Conservation (phyloP, 2,888 invertebrate species). For the Dastarcus helophoroides region DNA sequence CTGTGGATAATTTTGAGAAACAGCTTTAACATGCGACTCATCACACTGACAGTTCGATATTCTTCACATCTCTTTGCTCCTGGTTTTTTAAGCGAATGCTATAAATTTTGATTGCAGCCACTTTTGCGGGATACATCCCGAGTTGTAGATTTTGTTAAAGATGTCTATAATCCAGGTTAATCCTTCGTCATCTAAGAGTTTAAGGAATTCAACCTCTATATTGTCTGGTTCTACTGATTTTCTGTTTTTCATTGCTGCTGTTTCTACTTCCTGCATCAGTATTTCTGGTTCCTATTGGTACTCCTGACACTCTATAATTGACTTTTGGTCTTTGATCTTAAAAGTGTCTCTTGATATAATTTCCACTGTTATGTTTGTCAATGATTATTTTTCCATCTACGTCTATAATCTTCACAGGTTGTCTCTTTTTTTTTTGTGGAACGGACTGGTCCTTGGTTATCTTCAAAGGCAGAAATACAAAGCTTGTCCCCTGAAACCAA, state of each 20-base stretch:
- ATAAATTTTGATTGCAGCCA: slow-evolving; percentile 2
- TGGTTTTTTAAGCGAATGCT: neutral
- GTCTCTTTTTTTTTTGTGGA: no score
- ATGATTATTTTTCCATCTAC: no score
- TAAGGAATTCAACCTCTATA: neutral
- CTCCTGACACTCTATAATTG: no score
- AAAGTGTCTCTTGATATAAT: no score
- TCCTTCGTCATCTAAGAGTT: neutral
- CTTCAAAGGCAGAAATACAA: no score
- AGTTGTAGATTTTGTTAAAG: slow-evolving; percentile 2
- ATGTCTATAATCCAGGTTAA: neutral
- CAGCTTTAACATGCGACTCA: slow-evolving; percentile 1
- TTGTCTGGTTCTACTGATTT: slow-evolving; percentile 1
- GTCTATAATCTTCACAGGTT: no score
- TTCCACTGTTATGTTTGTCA: no score
- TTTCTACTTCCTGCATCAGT: neutral
- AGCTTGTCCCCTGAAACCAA: no score
- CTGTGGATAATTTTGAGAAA: slow-evolving; percentile 2
- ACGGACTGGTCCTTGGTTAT: no score
- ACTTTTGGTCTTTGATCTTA: no score
- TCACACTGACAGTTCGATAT: slow-evolving; percentile 3
- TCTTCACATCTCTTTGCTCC: slow-evolving; percentile 2
- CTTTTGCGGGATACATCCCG: slow-evolving; percentile 2
- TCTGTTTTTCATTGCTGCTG: neutral
- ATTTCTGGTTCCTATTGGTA: neutral